These are phyloP conservation scores for Graphium colonna DNA, from an alignment of 2,888 invertebrate species.

Conservation along the genomic window DNA sequence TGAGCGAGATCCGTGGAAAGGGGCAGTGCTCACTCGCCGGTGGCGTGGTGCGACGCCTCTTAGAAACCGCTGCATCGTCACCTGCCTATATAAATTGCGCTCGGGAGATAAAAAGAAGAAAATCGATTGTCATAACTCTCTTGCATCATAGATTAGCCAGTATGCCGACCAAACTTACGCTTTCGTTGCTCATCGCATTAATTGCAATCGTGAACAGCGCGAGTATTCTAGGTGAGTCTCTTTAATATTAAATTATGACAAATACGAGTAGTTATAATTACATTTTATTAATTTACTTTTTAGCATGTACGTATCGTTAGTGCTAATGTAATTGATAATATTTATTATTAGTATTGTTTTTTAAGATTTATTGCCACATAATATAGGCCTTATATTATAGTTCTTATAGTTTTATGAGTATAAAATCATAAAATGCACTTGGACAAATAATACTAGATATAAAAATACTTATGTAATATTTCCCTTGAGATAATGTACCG, in stretches of 20 bases:
- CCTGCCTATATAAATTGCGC: constrained; percentile 44
- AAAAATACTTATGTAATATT: too few species aligned
- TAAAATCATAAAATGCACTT: too few species aligned
- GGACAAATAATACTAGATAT: too few species aligned
- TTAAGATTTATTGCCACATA: too few species aligned
- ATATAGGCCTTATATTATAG: too few species aligned
- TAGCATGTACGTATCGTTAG: too few species aligned
- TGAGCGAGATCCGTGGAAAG: constrained; percentile 65
- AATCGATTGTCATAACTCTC: constrained; percentile 43
- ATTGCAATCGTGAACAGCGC: constrained; percentile 53
- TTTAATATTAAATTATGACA: background rate
- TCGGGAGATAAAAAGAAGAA: constrained; percentile 29
- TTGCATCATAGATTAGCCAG: constrained; percentile 29
- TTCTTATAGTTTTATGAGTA: too few species aligned
- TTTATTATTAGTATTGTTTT: too few species aligned
- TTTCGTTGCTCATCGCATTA: constrained; percentile 52
- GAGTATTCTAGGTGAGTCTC: constrained; percentile 72
- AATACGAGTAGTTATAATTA: too few species aligned
- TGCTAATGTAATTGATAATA: too few species aligned
- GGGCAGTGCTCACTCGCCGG: constrained; percentile 64
- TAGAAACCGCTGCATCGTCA: constrained; percentile 29
- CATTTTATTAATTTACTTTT: too few species aligned
- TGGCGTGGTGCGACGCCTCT: constrained; percentile 63
- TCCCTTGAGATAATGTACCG: too few species aligned
- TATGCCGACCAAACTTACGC: constrained; percentile 64